Percentiles rank a stretch among this genome's conserved stretches.
phyloP scores from a whole-genome alignment of 2,797 vertebrate genomes.

The Lacerta bilineata region DNA sequence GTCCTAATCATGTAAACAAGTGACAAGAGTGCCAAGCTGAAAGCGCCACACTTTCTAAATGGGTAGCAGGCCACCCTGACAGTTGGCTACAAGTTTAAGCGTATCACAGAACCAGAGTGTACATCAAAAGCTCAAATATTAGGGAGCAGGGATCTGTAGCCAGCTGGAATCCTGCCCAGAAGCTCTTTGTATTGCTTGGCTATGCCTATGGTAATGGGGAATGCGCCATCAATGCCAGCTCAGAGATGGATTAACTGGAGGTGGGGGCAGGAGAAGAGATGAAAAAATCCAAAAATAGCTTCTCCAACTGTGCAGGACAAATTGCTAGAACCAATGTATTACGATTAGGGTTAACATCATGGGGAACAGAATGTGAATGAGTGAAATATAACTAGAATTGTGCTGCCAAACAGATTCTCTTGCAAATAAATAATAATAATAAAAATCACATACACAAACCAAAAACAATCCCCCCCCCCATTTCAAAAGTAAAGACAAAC shows the following conservation, averaged over 20 bases:
- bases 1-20: background rate
- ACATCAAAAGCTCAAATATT: background rate
- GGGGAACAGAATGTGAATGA: background rate
- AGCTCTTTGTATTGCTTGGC: background rate
- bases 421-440: background rate
- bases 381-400: background rate
- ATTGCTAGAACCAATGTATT: background rate
- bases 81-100: background rate
- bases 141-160: background rate
- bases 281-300: background rate
- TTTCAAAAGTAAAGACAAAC: background rate
- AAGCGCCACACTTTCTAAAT: background rate
- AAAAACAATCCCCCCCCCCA: background rate
- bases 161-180: background rate
- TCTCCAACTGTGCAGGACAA: background rate
- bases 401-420: background rate
- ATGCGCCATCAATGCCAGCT: conserved; percentile 23
- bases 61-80: background rate
- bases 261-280: background rate
- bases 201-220: background rate
- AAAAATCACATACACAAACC: background rate
- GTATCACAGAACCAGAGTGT: background rate
- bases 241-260: conserved; percentile 3
- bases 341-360: background rate
- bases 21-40: background rate